Conservation (phyloP, 2,797 vertebrate genomes). For the Petrocephalus schoutedeni region DNA sequence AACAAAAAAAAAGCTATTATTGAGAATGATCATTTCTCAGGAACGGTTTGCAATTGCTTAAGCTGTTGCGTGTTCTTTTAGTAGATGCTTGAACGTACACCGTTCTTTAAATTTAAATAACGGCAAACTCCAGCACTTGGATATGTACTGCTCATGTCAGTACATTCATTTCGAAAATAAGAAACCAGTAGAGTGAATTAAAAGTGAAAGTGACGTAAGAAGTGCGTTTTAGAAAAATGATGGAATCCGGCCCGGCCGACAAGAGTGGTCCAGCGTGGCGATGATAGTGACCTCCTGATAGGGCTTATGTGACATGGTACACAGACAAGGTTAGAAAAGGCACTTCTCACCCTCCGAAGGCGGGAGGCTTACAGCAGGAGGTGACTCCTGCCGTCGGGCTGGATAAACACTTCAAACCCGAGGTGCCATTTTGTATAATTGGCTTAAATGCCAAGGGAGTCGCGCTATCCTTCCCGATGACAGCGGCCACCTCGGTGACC, state of each 20-base stretch:
- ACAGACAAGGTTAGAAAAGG: neutral
- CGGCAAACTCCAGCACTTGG: neutral
- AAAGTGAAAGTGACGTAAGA: neutral
- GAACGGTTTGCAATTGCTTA: neutral
- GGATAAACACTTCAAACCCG: neutral
- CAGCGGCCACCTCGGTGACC: neutral
- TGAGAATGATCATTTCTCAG: neutral
- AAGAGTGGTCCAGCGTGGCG: neutral
- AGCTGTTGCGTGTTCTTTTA: neutral
- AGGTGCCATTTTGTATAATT: constrained; percentile 6
- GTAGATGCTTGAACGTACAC: neutral
- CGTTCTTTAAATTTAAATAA: neutral
- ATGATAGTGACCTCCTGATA: neutral
- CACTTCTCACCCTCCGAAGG: neutral
- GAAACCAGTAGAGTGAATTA: neutral
- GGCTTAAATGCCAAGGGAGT: neutral
- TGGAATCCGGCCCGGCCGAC: neutral
- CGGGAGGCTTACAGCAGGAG: neutral
- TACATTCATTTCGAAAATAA: neutral
- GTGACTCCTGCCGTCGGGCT: neutral
- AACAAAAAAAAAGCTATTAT: neutral
- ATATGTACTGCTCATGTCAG: neutral
- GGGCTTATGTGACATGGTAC: neutral
- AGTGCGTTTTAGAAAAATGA: neutral
- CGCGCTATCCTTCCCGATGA: neutral